A percentile compares a stretch with the other conserved stretches of the same genome.
Evolutionary conservation across 2,113 vertebrate species (phyloP).

Genomic region (Anseranas semipalmata): DNA sequence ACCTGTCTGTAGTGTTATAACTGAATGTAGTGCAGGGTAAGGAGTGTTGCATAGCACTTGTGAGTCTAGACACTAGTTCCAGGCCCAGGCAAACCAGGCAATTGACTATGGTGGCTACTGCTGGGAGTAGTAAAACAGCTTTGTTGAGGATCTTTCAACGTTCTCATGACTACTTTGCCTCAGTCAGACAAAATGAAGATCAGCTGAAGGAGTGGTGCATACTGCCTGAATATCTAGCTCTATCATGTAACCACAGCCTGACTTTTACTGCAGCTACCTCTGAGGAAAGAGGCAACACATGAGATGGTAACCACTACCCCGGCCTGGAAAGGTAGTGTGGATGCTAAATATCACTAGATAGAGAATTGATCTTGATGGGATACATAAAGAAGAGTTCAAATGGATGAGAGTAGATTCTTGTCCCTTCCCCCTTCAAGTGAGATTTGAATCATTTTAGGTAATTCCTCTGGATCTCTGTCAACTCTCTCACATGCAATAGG

Average conservation of each 20-base stretch:
- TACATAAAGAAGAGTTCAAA: rapidly evolving
- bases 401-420: not conserved
- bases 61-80: not conserved
- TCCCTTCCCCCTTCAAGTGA: not conserved
- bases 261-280: not conserved
- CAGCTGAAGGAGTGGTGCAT: not conserved
- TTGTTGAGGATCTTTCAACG: not conserved
- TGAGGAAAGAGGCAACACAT: not conserved
- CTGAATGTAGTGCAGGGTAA: not conserved
- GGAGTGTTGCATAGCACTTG: not conserved
- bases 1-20: not conserved
- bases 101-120: not conserved
- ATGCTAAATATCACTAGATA: not conserved
- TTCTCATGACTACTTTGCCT: not conserved
- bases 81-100: not conserved
- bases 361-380: not conserved
- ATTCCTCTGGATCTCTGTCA: not conserved
- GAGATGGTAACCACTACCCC: not conserved
- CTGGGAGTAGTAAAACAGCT: not conserved
- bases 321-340: not conserved
- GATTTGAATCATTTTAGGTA: not conserved
- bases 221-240: not conserved
- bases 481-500: not conserved
- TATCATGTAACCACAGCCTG: not conserved
- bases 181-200: not conserved